These are phyloP conservation scores for Apamea epomidion DNA, from an alignment of 2,888 invertebrate genomes.

Conservation along the genomic window DNA sequence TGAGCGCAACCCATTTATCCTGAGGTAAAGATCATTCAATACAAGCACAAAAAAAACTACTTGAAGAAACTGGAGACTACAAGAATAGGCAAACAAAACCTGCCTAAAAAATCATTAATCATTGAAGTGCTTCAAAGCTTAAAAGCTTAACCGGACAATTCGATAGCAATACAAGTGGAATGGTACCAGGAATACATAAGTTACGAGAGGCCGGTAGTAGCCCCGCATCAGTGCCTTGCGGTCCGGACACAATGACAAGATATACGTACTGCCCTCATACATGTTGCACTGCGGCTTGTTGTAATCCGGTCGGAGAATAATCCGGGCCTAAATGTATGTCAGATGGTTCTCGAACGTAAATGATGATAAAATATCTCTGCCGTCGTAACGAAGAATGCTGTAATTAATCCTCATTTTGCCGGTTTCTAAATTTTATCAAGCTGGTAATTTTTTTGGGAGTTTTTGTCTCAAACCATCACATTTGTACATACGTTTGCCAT, in stretches of 20 bases:
- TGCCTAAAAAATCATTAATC: background rate
- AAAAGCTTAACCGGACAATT: conserved; percentile 25
- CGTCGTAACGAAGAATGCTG: background rate
- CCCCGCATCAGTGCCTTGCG: conserved; percentile 43
- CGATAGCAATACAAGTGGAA: conserved; percentile 22
- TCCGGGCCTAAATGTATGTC: conserved; percentile 34
- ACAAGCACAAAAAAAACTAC: background rate
- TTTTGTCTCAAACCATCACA: background rate
- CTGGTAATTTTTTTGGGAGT: background rate
- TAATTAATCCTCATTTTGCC: background rate
- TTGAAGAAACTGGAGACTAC: background rate
- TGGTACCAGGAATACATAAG: conserved; percentile 48
- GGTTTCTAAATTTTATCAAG: background rate
- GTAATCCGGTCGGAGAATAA: conserved; percentile 41
- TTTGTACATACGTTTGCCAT: background rate
- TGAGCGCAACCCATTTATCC: background rate
- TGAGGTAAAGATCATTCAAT: too few species aligned
- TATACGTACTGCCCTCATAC: conserved; percentile 42
- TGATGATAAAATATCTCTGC: conserved; percentile 9
- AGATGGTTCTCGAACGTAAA: conserved; percentile 3
- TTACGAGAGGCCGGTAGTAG: conserved; percentile 26
- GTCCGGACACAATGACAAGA: conserved; percentile 50
- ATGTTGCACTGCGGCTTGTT: conserved; percentile 48
- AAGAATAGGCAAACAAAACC: background rate
- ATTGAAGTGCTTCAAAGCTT: conserved; percentile 17